Percentiles rank a stretch among this genome's conserved stretches.
Conservation (phyloP, 2,113 vertebrate species). For the Tinamus guttatus region DNA sequence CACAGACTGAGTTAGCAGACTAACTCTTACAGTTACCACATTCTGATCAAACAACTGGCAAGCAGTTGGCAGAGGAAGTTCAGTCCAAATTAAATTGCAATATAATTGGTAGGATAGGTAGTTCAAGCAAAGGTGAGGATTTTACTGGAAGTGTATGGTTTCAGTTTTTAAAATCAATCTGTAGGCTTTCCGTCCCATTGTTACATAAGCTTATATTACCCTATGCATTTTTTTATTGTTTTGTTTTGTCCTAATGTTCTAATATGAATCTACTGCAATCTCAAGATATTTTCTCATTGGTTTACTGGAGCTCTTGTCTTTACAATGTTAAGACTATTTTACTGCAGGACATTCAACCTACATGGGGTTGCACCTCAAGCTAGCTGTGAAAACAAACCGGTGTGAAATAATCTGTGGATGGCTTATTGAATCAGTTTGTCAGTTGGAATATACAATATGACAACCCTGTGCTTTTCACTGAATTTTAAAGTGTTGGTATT, state of each 20-base stretch:
- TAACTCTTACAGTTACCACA: accelerated
- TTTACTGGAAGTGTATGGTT: not conserved
- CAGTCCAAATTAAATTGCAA: not conserved
- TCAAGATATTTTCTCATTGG: not conserved
- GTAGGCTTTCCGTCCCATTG: not conserved
- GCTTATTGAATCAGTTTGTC: not conserved
- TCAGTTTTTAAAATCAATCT: not conserved
- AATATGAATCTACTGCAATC: not conserved
- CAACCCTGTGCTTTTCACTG: not conserved
- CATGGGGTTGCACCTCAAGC: not conserved
- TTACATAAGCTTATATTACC: not conserved
- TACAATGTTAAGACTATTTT: not conserved
- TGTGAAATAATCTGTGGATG: not conserved
- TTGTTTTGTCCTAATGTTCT: not conserved
- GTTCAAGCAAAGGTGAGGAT: not conserved
- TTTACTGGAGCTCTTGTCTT: not conserved
- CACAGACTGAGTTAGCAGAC: not conserved
- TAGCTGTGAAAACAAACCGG: not conserved
- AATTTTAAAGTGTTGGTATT: not conserved
- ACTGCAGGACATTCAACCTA: not conserved
- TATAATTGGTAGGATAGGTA: not conserved
- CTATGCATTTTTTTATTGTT: not conserved
- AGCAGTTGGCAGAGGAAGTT: not conserved
- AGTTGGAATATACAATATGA: not conserved
- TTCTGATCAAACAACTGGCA: not conserved